These are phyloP conservation scores for Rhopalosiphum nymphaeae DNA, from an alignment of 2,888 invertebrate genomes.

Conservation along the genomic window DNA sequence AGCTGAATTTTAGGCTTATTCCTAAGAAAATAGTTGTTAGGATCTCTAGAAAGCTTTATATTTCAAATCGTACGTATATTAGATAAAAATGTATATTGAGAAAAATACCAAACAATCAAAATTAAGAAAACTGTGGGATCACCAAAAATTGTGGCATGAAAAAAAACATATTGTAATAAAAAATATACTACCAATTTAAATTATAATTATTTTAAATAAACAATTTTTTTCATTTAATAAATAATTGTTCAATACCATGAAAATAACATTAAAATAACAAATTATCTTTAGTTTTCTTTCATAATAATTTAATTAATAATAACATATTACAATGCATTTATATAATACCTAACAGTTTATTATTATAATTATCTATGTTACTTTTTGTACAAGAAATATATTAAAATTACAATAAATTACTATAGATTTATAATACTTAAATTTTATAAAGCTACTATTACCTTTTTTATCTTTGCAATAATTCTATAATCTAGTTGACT, in stretches of 20 bases:
- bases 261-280: background rate
- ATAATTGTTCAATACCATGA: background rate
- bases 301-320: background rate
- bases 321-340: background rate
- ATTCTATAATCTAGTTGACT: no score
- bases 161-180: background rate
- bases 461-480: no score
- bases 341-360: background rate
- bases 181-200: background rate
- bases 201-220: background rate
- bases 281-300: background rate
- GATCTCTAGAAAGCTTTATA: background rate
- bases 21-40: background rate
- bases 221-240: background rate
- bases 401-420: no score
- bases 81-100: background rate
- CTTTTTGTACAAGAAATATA: no score
- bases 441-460: no score
- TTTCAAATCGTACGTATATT: background rate
- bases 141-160: background rate
- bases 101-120: background rate
- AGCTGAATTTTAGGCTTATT: background rate
- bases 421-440: no score
- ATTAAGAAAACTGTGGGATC: background rate
- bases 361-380: no score